A percentile compares a stretch with the other conserved stretches of the same genome.
Evolutionary conservation across 1,140 invertebrate species (phyloP).

Genomic region (Augochlora pura): DNA sequence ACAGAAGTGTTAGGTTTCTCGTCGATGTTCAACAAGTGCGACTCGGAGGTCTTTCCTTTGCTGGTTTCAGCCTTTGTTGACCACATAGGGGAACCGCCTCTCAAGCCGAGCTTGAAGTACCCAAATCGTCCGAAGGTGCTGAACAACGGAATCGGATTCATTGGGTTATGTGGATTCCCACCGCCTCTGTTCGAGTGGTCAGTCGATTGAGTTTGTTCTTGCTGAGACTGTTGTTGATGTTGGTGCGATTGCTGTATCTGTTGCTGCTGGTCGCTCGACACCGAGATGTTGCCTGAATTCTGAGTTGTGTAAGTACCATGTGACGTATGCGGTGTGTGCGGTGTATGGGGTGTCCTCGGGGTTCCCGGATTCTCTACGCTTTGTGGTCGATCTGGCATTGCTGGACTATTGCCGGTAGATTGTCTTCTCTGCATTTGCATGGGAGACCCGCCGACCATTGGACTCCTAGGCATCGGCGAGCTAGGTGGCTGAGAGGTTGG

Average conservation of each 20-base stretch:
- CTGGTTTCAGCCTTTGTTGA: constrained; percentile 76
- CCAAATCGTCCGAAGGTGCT: constrained; percentile 79
- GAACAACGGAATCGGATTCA: constrained; percentile 80
- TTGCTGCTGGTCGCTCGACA: constrained; percentile 70
- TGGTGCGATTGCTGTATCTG: constrained; percentile 68
- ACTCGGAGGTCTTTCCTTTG: constrained; percentile 76
- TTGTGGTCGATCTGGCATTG: constrained; percentile 81
- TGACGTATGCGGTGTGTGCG: constrained; percentile 66
- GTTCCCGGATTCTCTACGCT: constrained; percentile 83
- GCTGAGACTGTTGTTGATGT: constrained; percentile 66
- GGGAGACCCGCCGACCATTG: constrained; percentile 80
- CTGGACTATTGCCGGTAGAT: constrained; percentile 81
- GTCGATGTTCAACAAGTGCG: constrained; percentile 64
- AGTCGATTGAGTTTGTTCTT: constrained; percentile 54
- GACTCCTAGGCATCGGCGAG: constrained; percentile 81
- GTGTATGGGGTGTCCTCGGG: constrained; percentile 78
- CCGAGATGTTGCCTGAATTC: constrained; percentile 69
- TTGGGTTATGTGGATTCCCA: constrained; percentile 80
- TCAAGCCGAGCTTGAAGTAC: constrained; percentile 84
- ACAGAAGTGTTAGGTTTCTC: constrained; percentile 80
- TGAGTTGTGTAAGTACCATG: constrained; percentile 67
- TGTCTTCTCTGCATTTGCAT: constrained; percentile 81
- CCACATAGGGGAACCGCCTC: constrained; percentile 89
- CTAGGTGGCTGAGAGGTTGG: constrained; percentile 74
- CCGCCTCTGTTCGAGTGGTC: constrained; percentile 77